Evolutionary conservation across 2,113 vertebrate species (phyloP), one percentile per base, ranked within the genome.

Genomic region (Oenanthe oenanthe): DNA sequence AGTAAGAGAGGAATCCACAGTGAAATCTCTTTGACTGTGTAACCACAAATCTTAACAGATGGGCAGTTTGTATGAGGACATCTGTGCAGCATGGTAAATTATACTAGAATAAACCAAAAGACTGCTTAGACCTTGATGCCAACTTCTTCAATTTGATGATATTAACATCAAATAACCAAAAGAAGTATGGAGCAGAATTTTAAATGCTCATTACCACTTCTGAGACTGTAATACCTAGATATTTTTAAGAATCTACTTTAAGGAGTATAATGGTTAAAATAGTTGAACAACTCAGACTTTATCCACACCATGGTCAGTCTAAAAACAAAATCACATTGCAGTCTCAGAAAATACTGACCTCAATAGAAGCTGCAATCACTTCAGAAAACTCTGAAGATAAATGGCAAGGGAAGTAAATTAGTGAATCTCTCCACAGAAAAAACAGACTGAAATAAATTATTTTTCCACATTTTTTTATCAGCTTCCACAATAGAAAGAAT

Each of bases 131-230:
- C 74, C 76, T 85, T 13, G 4, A 53, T 61, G 26, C 15, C 1
- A 2, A 2, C 48, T 72, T 93, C 76, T 32, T 89, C 70, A n/a
- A n/a, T n/a, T n/a, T n/a, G n/a, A n/a, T 1, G 1, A 34, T 75
- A 95, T 62, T 29, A 68, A 75, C 26, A 43, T 74, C 40, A 72
- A 78, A 72, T 81, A 54, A 53, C 48, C 3, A 5, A 34, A 66
- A 89, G 42, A 57, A 82, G 7, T 19, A 70, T 70, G 58, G 36
- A 96, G 50, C 19, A 78, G 84, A 92, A 95, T 91, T 91, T 93
- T 62, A 92, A 76, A 67, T 48, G n/a, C n/a, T 77, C 28, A 78
- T 92, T 87, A 68, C 10, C 17, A 34, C 65, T 95, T 47, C 53
- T 92, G 60, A 75, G 36, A 57, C 43, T 45, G n/a, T 50, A 51